A percentile compares a stretch with the other conserved stretches of the same genome.
These are phyloP conservation scores for Aphelinus atriplicis DNA, from an alignment of 1,140 invertebrate species.

Conservation along the genomic window DNA sequence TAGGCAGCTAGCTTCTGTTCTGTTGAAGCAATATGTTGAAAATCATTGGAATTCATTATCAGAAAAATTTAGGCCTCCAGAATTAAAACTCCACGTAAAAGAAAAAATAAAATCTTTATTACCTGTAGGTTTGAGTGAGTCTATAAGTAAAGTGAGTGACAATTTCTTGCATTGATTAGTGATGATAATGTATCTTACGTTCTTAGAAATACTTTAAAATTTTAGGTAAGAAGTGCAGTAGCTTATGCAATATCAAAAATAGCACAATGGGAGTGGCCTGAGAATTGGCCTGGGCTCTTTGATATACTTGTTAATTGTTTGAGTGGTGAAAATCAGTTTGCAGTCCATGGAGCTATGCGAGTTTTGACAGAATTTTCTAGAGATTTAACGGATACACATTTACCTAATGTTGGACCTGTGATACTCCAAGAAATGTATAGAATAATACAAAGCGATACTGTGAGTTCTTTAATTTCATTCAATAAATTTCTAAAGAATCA, in stretches of 20 bases:
- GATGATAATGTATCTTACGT: conserved; percentile 7
- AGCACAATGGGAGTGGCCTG: conserved; percentile 83
- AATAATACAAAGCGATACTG: conserved; percentile 75
- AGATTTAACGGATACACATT: conserved; percentile 77
- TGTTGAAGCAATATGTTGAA: conserved; percentile 82
- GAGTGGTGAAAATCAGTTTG: conserved; percentile 67
- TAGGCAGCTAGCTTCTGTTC: conserved; percentile 78
- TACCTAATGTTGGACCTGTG: conserved; percentile 77
- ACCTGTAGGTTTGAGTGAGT: conserved; percentile 75
- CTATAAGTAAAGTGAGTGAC: conserved; percentile 73
- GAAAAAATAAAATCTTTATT: conserved; percentile 74
- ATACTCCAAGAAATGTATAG: conserved; percentile 82
- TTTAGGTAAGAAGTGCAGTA: conserved; percentile 72
- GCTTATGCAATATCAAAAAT: conserved; percentile 82
- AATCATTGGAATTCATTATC: conserved; percentile 74
- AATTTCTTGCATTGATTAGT: too few species aligned
- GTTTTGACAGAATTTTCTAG: conserved; percentile 79
- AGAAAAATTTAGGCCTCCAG: conserved; percentile 73
- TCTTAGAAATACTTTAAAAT: conserved; percentile 23
- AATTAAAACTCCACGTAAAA: conserved; percentile 72
- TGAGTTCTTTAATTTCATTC: conserved; percentile 50
- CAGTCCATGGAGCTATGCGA: conserved; percentile 82
- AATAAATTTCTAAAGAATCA: not conserved
- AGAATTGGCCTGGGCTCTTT: conserved; percentile 80
- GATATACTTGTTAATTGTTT: conserved; percentile 75